These are phyloP conservation scores for Noctua comes DNA, from an alignment of 2,888 invertebrate species.

Conservation along the genomic window DNA sequence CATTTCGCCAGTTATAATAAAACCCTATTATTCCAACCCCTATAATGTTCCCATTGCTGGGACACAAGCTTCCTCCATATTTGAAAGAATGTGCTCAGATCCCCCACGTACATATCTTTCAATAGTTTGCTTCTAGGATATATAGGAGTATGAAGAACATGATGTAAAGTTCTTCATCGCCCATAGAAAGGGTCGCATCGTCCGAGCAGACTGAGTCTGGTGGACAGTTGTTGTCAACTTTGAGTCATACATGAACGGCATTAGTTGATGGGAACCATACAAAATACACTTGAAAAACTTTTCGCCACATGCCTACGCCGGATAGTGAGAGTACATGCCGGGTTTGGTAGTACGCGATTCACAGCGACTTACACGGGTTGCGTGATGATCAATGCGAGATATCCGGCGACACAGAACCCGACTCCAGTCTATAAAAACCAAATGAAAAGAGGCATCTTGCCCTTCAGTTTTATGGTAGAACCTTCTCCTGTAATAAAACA, in stretches of 20 bases:
- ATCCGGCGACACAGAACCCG: no score
- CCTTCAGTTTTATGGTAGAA: background rate
- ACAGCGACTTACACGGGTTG: background rate
- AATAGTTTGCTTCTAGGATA: background rate
- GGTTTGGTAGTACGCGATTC: background rate
- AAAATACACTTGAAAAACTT: background rate
- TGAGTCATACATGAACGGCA: background rate
- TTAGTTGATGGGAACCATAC: background rate
- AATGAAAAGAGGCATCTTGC: background rate
- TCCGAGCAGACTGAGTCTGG: background rate
- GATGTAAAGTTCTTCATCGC: background rate
- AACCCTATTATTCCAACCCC: background rate
- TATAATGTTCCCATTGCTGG: background rate
- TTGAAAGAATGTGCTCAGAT: background rate
- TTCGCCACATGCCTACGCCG: background rate
- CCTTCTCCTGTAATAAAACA: conserved; percentile 19
- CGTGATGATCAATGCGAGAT: background rate
- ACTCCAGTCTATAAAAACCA: background rate
- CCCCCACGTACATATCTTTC: no score
- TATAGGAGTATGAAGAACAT: background rate
- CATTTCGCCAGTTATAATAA: background rate
- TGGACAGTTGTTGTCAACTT: no score
- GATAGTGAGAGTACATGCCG: background rate
- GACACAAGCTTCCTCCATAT: background rate
- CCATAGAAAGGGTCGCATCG: background rate